A percentile compares a stretch with the other conserved stretches of the same genome.
These are phyloP conservation scores for Strix aluco DNA, from an alignment of 2,113 vertebrate species.

Conservation along the genomic window DNA sequence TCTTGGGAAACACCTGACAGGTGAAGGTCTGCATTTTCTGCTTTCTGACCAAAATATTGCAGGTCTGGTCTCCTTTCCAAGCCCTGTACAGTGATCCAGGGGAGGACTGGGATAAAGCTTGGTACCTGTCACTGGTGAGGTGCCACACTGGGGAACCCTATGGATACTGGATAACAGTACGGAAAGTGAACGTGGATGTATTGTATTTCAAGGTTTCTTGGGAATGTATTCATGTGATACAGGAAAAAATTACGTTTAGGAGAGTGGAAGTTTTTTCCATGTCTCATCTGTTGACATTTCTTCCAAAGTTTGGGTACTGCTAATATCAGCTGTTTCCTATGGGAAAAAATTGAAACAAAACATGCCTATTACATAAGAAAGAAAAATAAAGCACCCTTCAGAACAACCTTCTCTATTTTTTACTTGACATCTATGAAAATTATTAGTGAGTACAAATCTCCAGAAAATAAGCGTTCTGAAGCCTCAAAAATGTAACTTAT, in stretches of 20 bases:
- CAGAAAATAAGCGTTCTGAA: neutral
- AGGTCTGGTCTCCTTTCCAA: neutral
- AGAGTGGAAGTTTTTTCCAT: conserved; percentile 9
- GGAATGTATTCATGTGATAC: neutral
- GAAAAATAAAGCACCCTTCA: neutral
- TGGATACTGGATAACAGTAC: neutral
- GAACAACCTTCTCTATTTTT: neutral
- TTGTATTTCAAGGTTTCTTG: neutral
- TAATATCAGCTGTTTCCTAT: conserved; percentile 38
- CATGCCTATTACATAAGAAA: neutral
- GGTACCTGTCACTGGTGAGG: neutral
- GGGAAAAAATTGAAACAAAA: conserved; percentile 12
- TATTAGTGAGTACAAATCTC: neutral
- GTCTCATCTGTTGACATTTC: conserved; percentile 29
- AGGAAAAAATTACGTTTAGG: neutral
- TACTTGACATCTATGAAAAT: neutral
- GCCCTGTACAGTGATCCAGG: neutral
- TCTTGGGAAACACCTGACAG: neutral
- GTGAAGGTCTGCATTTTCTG: neutral
- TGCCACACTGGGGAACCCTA: neutral
- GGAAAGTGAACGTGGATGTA: neutral
- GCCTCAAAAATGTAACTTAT: neutral
- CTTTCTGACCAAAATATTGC: neutral
- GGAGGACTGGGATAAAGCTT: neutral
- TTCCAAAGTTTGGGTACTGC: neutral